Evolutionary conservation across 2,888 invertebrate species (phyloP), one percentile per base, ranked within the genome.

Genomic region (Steinernema hermaphroditum): DNA sequence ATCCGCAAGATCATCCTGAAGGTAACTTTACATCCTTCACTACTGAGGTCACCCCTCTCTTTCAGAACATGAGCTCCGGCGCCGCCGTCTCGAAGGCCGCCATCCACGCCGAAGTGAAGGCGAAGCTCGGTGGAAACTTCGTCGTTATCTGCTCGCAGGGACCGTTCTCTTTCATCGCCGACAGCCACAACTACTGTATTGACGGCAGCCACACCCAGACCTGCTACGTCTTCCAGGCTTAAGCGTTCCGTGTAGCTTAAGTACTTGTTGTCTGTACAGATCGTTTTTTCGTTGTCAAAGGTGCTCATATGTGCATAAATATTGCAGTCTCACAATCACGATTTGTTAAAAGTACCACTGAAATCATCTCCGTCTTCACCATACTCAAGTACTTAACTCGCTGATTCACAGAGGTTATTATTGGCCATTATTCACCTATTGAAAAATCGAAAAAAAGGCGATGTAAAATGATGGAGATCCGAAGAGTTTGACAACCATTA

Each of bases 101-200:
- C 44, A 79, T 79, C 57, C 79, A 79, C 69, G 78, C 79, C 32
- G 79, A 79, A 69, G 71, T 80, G 34, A 78, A 82, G 32, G 77
- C 79, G 44, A 72, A 78, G 43, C 68, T 82, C 32, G 80, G 79
- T 1, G 82, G 81, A 19, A 71, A 79, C 70, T 82, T 76, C 75
- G 76, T 82, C 19, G 82, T 82, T 27, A 62, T 80, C 37, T 82
- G 82, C 74, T 77, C 82, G 9, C 76, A 79, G 70, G 79, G 79
- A 14, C 72, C 77, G 29, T 78, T 80, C 76, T 80, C 80, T 0
- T 80, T 80, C 68, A 77, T 80, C 68, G 80, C 80, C 41, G 80
- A 80, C 37, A 78, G 78, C 12, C 73, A 76, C 41, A 77, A 74
- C 69, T 80, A 78, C 74, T 80, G 80, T 68, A 70, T 80, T 44